Conservation (phyloP, 2,113 vertebrate species). For the Acrocephalus arundinaceus region DNA sequence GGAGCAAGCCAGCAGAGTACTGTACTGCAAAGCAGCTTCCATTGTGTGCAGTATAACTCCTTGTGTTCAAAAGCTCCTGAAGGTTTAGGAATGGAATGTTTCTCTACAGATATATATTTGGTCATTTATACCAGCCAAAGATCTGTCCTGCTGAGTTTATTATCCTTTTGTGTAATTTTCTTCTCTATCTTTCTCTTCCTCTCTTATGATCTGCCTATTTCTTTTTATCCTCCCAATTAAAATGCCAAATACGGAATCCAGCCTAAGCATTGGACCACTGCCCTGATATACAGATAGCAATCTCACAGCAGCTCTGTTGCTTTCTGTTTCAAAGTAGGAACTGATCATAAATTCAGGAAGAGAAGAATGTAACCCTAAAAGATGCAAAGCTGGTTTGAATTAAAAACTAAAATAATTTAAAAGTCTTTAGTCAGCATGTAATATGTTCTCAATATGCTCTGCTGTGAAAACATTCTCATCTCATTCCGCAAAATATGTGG, state of each 20-base stretch:
- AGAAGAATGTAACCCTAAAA: neutral
- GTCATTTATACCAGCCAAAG: neutral
- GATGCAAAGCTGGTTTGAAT: neutral
- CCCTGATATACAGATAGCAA: neutral
- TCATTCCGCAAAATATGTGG: neutral
- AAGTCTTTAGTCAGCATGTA: neutral
- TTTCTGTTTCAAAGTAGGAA: neutral
- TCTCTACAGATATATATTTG: neutral
- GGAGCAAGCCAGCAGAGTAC: neutral
- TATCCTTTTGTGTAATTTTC: neutral
- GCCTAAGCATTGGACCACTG: neutral
- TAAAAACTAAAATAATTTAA: neutral
- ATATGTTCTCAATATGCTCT: neutral
- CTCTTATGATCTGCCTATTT: neutral
- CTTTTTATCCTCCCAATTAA: slow-evolving; percentile 11
- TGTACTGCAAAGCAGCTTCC: neutral
- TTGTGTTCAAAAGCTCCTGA: neutral
- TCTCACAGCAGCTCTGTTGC: neutral
- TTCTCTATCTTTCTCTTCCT: neutral
- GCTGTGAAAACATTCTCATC: neutral
- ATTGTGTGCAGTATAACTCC: neutral
- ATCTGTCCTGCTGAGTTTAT: neutral
- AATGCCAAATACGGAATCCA: neutral
- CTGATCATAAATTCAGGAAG: neutral
- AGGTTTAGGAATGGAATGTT: neutral